A percentile compares a stretch with the other conserved stretches of the same genome.
Conservation (phyloP, 2,888 invertebrate species). For the Girardia tigrina region DNA sequence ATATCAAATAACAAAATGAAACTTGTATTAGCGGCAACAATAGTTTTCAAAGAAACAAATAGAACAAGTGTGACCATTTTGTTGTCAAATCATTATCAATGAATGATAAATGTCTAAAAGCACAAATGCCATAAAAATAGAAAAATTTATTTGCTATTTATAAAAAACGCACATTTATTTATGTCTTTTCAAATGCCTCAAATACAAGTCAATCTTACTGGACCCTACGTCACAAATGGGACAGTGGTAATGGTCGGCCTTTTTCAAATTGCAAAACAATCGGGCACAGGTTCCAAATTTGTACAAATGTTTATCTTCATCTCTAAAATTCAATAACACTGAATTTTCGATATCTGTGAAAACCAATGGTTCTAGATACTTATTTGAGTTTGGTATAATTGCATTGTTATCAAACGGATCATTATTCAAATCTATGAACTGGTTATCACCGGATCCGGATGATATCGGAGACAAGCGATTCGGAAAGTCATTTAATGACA, state of each 20-base stretch:
- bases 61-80: too few species aligned
- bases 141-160: not conserved
- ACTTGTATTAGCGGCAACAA: too few species aligned
- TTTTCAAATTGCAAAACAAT: conserved; percentile 67
- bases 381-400: not conserved
- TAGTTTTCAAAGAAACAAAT: too few species aligned
- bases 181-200: conserved; percentile 26
- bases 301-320: conserved; percentile 16
- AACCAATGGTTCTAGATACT: not conserved
- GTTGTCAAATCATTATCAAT: too few species aligned
- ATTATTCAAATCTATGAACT: not conserved
- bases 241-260: conserved; percentile 66
- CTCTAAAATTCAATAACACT: not conserved
- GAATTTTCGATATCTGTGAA: not conserved
- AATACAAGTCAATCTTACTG: conserved; percentile 23
- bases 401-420: not conserved
- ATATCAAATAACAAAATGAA: too few species aligned
- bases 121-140: not conserved
- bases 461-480: not conserved
- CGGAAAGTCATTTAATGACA: not conserved
- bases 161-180: not conserved
- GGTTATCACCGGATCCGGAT: not conserved
- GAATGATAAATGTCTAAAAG: too few species aligned
- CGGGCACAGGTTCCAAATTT: conserved; percentile 55
- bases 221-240: conserved; percentile 58